A percentile compares a stretch with the other conserved stretches of the same genome.
Conservation (phyloP, 2,113 vertebrate species). For the Chrysemys picta region DNA sequence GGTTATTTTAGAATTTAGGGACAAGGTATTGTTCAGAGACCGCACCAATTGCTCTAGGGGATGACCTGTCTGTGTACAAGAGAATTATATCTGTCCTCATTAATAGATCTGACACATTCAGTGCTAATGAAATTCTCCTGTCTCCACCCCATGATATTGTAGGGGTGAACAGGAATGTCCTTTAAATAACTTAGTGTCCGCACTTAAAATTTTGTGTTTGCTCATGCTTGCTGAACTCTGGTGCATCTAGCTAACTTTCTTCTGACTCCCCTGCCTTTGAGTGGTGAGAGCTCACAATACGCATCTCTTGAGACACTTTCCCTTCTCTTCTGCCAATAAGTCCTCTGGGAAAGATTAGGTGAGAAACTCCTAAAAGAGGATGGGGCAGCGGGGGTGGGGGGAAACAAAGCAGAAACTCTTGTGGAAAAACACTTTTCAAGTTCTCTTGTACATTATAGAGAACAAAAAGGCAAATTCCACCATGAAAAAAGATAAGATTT, state of each 20-base stretch:
- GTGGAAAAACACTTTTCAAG: background rate
- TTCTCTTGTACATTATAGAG: background rate
- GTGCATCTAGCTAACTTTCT: background rate
- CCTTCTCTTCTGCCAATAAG: background rate
- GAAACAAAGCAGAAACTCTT: background rate
- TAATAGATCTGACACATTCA: no score
- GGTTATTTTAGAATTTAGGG: no score
- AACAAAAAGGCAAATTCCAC: background rate
- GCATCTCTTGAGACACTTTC: background rate
- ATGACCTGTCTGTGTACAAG: no score
- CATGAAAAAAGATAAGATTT: background rate
- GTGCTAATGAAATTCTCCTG: no score
- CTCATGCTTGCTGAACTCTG: background rate
- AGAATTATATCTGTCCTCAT: no score
- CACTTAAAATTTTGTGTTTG: background rate
- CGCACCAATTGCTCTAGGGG: no score
- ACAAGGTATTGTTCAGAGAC: no score
- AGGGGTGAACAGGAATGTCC: no score
- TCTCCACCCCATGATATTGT: no score
- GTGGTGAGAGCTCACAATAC: background rate
- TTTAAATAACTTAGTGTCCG: no score
- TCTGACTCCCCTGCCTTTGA: background rate
- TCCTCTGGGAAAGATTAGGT: background rate
- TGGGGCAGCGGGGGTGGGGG: background rate
- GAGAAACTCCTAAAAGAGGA: background rate